These are phyloP conservation scores for Sesia apiformis DNA, from an alignment of 2,888 invertebrate genomes.

Conservation along the genomic window DNA sequence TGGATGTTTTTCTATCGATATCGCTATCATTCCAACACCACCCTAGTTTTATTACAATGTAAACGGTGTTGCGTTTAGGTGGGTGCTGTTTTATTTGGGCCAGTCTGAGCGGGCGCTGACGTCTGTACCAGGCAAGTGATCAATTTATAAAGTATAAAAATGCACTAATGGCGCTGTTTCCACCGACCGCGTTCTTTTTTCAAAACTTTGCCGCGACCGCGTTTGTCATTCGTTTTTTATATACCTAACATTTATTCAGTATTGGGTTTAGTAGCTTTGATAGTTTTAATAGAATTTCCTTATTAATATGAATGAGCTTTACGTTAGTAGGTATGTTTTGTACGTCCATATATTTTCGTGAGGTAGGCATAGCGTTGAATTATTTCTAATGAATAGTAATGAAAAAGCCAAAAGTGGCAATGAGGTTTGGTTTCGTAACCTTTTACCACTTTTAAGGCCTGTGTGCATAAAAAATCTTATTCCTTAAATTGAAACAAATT, in stretches of 20 bases:
- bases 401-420: no score
- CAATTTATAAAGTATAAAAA: conserved; percentile 47
- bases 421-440: no score
- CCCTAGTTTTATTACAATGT: not conserved
- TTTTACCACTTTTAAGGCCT: no score
- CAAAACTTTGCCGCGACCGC: not conserved
- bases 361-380: no score
- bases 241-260: not conserved
- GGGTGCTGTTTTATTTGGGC: conserved; percentile 49
- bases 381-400: no score
- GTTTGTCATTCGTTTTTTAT: not conserved
- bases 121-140: conserved; percentile 31
- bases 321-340: no score
- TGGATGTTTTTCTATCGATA: not conserved
- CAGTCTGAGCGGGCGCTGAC: conserved; percentile 33
- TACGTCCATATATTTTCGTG: no score
- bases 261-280: no score
- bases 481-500: no score
- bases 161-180: conserved; percentile 24
- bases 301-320: no score
- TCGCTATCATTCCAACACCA: not conserved
- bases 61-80: conserved; percentile 37
- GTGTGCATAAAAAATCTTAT: no score
- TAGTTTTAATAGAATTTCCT: no score
- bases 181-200: conserved; percentile 22